Percentiles rank a stretch among this genome's conserved stretches.
phyloP scores from a whole-genome alignment of 2,797 vertebrate species.

The Melanotaenia pygmaea region DNA sequence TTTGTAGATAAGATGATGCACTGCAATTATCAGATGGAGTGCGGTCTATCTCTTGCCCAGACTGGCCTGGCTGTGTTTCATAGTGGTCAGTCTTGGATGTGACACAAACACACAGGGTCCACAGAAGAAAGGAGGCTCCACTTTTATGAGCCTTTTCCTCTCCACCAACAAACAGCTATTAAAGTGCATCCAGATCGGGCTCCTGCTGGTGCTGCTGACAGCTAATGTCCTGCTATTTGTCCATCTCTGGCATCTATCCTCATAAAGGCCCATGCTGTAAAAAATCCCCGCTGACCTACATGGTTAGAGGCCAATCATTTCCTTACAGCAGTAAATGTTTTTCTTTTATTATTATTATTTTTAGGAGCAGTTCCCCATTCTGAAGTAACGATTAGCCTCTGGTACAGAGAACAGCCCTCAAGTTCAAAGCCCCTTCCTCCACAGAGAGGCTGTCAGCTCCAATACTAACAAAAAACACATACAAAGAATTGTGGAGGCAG shows the following conservation, averaged over 20 bases:
- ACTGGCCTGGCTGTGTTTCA: constrained; percentile 42
- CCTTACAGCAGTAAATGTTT: constrained; percentile 74
- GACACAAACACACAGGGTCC: constrained; percentile 62
- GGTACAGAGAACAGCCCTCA: constrained; percentile 69
- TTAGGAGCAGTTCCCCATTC: constrained; percentile 70
- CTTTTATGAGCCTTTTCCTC: constrained; percentile 79
- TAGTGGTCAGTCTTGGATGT: constrained; percentile 48
- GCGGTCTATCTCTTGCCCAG: constrained; percentile 36
- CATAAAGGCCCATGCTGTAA: constrained; percentile 79
- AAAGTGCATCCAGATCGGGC: constrained; percentile 75
- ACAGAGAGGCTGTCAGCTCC: constrained; percentile 76
- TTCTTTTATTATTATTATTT: constrained; percentile 69
- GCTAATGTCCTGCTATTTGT: constrained; percentile 82
- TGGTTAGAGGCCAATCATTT: constrained; percentile 77
- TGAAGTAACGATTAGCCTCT: constrained; percentile 78
- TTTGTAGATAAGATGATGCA: constrained; percentile 39
- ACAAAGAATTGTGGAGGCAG: constrained; percentile 58
- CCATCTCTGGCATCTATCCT: constrained; percentile 81
- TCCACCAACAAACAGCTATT: constrained; percentile 76
- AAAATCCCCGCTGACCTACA: constrained; percentile 69
- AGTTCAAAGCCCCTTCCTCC: constrained; percentile 78
- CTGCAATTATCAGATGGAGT: constrained; percentile 46
- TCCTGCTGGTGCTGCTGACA: constrained; percentile 78
- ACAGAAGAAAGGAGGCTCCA: constrained; percentile 70
- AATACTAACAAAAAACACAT: constrained; percentile 75